Percentiles rank a stretch among this genome's conserved stretches.
phyloP scores from a whole-genome alignment of 2,113 vertebrate species.

The Dromas ardeola region DNA sequence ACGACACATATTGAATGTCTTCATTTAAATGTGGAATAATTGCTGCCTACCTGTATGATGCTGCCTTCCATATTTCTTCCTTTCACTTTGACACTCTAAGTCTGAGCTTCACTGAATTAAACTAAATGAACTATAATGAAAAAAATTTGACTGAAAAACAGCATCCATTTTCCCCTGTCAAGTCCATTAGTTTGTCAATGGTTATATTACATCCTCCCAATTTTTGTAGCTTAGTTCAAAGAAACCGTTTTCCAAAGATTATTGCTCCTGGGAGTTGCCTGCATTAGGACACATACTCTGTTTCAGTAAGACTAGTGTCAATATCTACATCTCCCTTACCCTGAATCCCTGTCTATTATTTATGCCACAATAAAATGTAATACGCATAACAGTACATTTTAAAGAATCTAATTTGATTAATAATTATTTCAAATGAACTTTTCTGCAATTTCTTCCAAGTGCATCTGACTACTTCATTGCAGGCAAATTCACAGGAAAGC shows the following conservation, averaged over 20 bases:
- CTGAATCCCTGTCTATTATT: not conserved
- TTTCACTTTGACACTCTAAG: not conserved
- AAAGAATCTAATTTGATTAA: not conserved
- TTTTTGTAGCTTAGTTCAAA: not conserved
- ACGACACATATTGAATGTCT: not conserved
- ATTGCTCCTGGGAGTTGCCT: not conserved
- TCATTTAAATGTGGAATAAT: not conserved
- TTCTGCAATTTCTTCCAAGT: not conserved
- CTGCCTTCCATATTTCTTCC: not conserved
- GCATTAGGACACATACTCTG: not conserved
- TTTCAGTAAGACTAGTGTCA: not conserved
- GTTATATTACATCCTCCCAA: not conserved
- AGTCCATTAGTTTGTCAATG: conserved; percentile 2
- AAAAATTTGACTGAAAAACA: not conserved
- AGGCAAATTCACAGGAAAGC: not conserved
- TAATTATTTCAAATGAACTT: not conserved
- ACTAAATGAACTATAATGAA: conserved; percentile 17
- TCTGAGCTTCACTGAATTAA: not conserved
- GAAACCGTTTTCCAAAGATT: not conserved
- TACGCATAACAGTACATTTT: not conserved
- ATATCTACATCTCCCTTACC: not conserved
- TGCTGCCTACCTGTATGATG: not conserved
- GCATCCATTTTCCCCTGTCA: not conserved
- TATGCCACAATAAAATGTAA: not conserved
- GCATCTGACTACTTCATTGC: not conserved